Evolutionary conservation across 23 tunicate genomes (phyloP).

Genomic region (Corella eumyota): DNA sequence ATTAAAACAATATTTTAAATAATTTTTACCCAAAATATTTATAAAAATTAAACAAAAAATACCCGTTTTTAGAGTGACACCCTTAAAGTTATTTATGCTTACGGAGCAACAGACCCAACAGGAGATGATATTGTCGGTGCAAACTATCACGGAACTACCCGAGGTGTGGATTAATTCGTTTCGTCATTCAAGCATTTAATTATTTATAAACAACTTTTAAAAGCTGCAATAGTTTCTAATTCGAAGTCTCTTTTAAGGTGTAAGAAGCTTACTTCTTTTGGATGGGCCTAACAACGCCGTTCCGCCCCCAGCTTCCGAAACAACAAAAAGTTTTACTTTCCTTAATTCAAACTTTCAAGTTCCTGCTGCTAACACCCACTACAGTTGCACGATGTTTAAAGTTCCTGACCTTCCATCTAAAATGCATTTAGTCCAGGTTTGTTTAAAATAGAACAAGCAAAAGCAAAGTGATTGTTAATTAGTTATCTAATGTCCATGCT

Average conservation of each 20-base stretch:
- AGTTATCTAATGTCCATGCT: too few species aligned
- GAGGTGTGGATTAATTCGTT: conserved; percentile 2
- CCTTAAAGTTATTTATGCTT: conserved; percentile 3
- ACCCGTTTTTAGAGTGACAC: conserved; percentile 6
- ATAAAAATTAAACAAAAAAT: too few species aligned
- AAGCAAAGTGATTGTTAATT: too few species aligned
- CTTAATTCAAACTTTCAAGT: not conserved
- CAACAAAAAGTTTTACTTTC: not conserved
- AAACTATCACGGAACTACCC: conserved; percentile 10
- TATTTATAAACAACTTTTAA: not conserved
- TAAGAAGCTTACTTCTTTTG: too few species aligned
- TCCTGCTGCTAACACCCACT: conserved; percentile 11
- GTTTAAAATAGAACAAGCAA: too few species aligned
- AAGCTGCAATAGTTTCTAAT: too few species aligned
- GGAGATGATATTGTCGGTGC: conserved; percentile 4
- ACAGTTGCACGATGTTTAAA: conserved; percentile 8
- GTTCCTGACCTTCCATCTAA: conserved; percentile 6
- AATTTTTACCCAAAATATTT: too few species aligned
- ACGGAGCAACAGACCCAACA: conserved; percentile 1
- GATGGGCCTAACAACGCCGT: not conserved
- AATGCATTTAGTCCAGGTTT: conserved; percentile 4
- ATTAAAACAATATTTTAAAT: too few species aligned
- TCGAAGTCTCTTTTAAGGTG: too few species aligned
- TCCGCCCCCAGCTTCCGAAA: conserved; percentile 7
- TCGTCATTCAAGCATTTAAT: not conserved